phyloP scores from a whole-genome alignment of 1,140 invertebrate species.

The Anagrus nilaparvatae region DNA sequence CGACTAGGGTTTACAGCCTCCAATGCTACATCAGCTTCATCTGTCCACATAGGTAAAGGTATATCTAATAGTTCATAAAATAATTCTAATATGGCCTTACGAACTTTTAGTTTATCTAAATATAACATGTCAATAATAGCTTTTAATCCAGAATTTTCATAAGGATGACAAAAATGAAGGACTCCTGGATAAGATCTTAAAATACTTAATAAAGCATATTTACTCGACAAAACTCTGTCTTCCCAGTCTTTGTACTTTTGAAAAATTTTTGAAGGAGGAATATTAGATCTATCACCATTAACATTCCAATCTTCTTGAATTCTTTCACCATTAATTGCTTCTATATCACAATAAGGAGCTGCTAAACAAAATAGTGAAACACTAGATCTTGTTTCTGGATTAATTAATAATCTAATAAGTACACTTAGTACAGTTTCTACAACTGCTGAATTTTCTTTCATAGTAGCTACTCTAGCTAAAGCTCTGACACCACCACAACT shows the following conservation, averaged over 20 bases:
- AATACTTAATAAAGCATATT: constrained; percentile 72
- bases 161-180: constrained; percentile 72
- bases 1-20: constrained; percentile 74
- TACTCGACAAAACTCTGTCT: constrained; percentile 69
- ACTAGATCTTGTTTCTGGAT: constrained; percentile 68
- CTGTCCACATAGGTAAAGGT: constrained; percentile 80
- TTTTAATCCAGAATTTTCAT: constrained; percentile 59
- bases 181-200: constrained; percentile 84
- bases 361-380: constrained; percentile 75
- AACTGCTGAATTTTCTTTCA: constrained; percentile 67
- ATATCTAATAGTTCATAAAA: constrained; percentile 82
- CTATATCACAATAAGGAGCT: constrained; percentile 87
- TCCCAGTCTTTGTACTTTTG: no score
- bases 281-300: no score
- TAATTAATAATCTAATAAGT: constrained; percentile 77
- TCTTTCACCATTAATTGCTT: constrained; percentile 54
- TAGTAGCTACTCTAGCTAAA: constrained; percentile 68
- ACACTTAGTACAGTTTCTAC: constrained; percentile 79
- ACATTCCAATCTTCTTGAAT: constrained; percentile 67
- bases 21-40: constrained; percentile 78
- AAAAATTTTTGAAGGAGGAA: no score
- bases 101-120: constrained; percentile 75
- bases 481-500: constrained; percentile 73
- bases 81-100: constrained; percentile 82
- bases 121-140: constrained; percentile 81